Base-by-base conservation (phyloP, 1,140 invertebrate genomes). In the Proales similis region DNA sequence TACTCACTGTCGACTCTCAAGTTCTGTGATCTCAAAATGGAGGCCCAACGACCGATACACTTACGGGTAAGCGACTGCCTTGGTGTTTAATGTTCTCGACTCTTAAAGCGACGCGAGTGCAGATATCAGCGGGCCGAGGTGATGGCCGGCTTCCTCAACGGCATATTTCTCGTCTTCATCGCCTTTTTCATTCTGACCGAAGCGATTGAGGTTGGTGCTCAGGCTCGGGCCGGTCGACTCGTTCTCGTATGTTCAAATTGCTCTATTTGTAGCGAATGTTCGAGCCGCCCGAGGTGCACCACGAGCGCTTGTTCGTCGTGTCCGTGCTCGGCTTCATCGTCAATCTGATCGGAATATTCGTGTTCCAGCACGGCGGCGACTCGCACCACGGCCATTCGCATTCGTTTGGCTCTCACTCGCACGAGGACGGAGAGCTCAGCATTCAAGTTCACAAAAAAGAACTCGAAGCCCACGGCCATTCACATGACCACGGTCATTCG, bases 101-200 rank as follows among this genome's bases (percentile, higher is more conserved):
- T n/a, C n/a, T n/a, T n/a, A n/a, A n/a, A n/a, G n/a, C n/a, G n/a
- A n/a, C n/a, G n/a, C n/a, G n/a, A n/a, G n/a, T n/a, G n/a, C n/a
- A n/a, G n/a, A n/a, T n/a, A n/a, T n/a, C n/a, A n/a, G 1, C 79
- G 93, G 67, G 91, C 90, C 14, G 93, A 96, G 79, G 88, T 95
- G 0, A 69, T 97, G 9, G 91, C 90, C 5, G 93, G 93, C 1
- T 95, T 96, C 78, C 87, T 94, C 0, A 96, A 96, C 78, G 91
- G 90, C 29, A 77, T 96, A 7, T 93, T 96, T 70, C 78, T 97
- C 36, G 75, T 96, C 1, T 92, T 96, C 71, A 91, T 97, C 68
- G 86, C 89, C 20, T 90, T 94, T 71, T 96, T 94, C 74, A 91
- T 97, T 32, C 86, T 96, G 80, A 88, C 86, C 0, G 90, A 94